Evolutionary conservation across 2,797 vertebrate species (phyloP), one percentile per base, ranked within the genome.

Genomic region (Strix occidentalis): DNA sequence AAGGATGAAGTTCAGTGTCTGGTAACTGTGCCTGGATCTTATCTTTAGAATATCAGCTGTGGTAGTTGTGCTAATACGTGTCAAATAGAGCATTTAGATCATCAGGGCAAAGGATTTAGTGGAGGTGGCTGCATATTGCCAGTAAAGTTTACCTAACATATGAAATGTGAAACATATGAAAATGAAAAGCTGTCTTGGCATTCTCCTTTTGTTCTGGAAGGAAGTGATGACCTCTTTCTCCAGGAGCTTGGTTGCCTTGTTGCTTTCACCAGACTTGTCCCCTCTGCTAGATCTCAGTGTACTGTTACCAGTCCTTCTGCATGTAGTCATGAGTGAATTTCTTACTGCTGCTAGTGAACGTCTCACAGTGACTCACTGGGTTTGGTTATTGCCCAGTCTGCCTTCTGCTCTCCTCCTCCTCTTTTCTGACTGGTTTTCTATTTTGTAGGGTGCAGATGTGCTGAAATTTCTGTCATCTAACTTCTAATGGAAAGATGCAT

Each of bases 331-430:
- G 71, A 94, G 60, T 31, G 41, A 90, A 87, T 96, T 88, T 85
- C 81, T 95, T 68, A 69, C 72, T 89, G 37, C 94, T 86, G 71
- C 61, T 86, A 41, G 19, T 74, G 75, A 83, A 58, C 2, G 9
- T 72, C 85, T 95, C 83, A 53, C 37, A 45, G 78, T 96, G 95
- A 96, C 86, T 97, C 96, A 96, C 31, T 87, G 78, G 68, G 54
- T 60, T 92, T 71, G 13, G 31, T 92, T 96, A 65, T 83, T 95
- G 93, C 91, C 94, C 76, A 54, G 88, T 84, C 78, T 93, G 82
- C 93, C 78, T 96, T 93, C 90, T 96, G 93, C 65, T 93, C 50
- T 88, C 61, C 68, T 96, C 90, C 87, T 91, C 57, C 78, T 95
- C 90, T 85, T 94, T 95, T 86, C 84, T 50, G 72, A 90, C 57